Conservation (phyloP, 2,888 invertebrate species). For the Harpagoxenus sublaevis region DNA sequence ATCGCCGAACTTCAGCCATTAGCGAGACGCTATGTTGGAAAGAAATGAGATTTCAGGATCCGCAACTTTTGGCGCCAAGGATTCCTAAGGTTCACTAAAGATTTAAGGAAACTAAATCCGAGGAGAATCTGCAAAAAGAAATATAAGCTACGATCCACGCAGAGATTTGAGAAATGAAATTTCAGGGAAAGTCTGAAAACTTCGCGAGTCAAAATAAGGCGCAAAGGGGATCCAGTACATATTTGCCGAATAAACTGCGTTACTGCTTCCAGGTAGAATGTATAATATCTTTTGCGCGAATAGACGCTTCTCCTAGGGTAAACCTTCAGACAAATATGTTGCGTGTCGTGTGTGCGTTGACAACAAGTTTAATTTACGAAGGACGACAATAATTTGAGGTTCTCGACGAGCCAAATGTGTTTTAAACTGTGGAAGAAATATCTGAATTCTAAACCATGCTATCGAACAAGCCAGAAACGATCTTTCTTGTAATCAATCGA, state of each 20-base stretch:
- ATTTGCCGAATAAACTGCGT: constrained; percentile 2
- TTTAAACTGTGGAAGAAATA: background rate
- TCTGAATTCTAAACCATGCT: background rate
- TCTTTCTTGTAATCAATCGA: background rate
- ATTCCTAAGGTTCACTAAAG: background rate
- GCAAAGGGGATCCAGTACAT: background rate
- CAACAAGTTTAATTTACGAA: constrained; percentile 32
- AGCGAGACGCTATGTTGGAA: background rate
- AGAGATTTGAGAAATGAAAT: background rate
- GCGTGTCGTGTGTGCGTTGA: background rate
- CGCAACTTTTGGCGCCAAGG: background rate
- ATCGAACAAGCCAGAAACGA: background rate
- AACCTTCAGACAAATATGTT: constrained; percentile 19
- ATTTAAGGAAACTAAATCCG: background rate
- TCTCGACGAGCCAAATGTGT: constrained; percentile 4
- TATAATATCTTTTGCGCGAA: constrained; percentile 31
- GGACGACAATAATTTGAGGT: constrained; percentile 38
- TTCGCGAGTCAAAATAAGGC: background rate
- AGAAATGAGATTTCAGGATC: background rate
- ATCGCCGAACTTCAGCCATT: background rate
- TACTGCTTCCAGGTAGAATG: constrained; percentile 11
- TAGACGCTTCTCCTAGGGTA: constrained; percentile 31
- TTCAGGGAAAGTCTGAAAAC: background rate
- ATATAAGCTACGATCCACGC: background rate
- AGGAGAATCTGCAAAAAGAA: background rate